Evolutionary conservation across 2,113 vertebrate species (phyloP), one percentile per base, ranked within the genome.

Genomic region (Zapornia atra): DNA sequence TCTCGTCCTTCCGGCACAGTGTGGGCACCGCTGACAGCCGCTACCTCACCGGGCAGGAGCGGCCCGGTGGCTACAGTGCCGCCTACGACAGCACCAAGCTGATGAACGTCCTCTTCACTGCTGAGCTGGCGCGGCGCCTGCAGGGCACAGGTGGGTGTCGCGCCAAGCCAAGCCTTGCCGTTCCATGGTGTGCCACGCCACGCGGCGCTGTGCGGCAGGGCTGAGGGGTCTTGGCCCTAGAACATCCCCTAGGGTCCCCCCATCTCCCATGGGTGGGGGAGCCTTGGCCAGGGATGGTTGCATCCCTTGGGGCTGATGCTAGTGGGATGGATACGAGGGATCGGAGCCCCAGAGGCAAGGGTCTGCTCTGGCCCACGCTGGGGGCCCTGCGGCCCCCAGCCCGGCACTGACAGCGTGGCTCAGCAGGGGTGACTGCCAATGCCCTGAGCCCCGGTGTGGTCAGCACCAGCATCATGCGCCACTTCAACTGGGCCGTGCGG

Each of bases 61-160:
- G 76, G 3, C 46, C 10, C 1, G 14, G 92, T 7, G 0, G 0
- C 3, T 10, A 14, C 24, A 95, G 96, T 5, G 26, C 31, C 0
- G 20, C 82, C 71, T 99, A 99, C 94, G 90, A 79, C 94, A 97
- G 98, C 98, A 98, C 98, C 7, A 99, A 99, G 92, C 98, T 99
- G 38, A 98, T 99, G 97, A 98, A 98, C 24, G 2, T 99, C 66
- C 97, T 99, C 86, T 99, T 99, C 86, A 99, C 98, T 10, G 87
- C 93, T 1, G 98, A 99, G 96, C 90, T 99, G 44, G 98, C 99
- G 0, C 96, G 86, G 61, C 98, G 97, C 63, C 98, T 99, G 50
- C 93, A 95, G 22, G 98, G 98, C 31, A 98, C 98, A 93, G 99
- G 99, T 99, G 73, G 44, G 83, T 28, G 25, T 80, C 1, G 28